Evolutionary conservation across 2,113 vertebrate species (phyloP).

Genomic region (Channa argus): DNA sequence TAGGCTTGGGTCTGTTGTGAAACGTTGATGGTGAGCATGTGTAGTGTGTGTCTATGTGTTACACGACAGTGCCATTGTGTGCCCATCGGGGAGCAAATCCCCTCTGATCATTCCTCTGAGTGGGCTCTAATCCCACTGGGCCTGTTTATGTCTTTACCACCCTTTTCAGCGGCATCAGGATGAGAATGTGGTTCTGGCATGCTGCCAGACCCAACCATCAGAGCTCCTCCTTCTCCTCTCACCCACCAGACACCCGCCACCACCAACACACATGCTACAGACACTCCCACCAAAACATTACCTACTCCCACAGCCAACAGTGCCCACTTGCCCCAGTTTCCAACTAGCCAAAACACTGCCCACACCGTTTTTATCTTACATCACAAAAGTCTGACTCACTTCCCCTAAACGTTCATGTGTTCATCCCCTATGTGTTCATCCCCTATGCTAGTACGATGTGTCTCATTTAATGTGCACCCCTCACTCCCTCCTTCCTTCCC

Average conservation of each 20-base stretch:
- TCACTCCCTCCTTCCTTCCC: constrained; percentile 10
- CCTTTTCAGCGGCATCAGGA: constrained; percentile 65
- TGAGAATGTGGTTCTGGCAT: constrained; percentile 76
- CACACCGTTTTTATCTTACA: constrained; percentile 12
- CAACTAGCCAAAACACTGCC: constrained; percentile 42
- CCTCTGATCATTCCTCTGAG: constrained; percentile 79
- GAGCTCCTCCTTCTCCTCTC: constrained; percentile 39
- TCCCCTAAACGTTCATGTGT: constrained; percentile 18
- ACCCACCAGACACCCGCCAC: not conserved
- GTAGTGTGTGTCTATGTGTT: constrained; percentile 67
- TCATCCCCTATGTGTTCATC: too few relatives aligned
- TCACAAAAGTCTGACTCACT: constrained; percentile 30
- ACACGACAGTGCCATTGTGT: constrained; percentile 76
- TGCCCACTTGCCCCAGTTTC: constrained; percentile 51
- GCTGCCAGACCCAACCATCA: constrained; percentile 65
- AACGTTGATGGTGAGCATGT: constrained; percentile 71
- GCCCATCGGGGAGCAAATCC: constrained; percentile 77
- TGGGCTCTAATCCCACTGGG: constrained; percentile 77
- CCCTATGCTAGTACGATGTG: constrained; percentile 14
- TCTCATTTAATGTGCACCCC: constrained; percentile 2
- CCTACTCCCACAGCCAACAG: constrained; percentile 10
- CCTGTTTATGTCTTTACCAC: constrained; percentile 79
- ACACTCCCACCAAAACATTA: constrained; percentile 58
- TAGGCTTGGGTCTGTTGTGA: constrained; percentile 72
- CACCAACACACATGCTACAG: constrained; percentile 27